Evolutionary conservation across 2,888 invertebrate genomes (phyloP).

Genomic region (Tinea trinotella): DNA sequence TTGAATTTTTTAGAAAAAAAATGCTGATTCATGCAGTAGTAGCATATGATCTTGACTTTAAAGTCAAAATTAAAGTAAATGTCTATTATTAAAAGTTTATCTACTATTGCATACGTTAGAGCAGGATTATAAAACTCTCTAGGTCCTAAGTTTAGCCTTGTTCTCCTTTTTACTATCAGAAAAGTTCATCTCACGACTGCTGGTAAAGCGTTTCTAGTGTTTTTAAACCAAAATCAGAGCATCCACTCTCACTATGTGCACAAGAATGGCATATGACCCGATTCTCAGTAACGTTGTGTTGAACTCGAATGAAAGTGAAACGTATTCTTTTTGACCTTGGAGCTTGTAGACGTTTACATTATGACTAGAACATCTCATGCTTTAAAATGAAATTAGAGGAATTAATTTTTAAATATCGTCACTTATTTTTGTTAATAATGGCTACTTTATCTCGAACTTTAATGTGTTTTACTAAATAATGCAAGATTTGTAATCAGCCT

Average conservation of each 20-base stretch:
- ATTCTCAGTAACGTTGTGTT: conserved; percentile 3
- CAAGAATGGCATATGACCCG: background rate
- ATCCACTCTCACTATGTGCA: conserved; percentile 4
- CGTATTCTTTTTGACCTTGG: background rate
- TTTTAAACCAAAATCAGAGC: background rate
- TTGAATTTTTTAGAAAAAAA: background rate
- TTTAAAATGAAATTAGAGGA: no score
- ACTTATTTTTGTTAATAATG: no score
- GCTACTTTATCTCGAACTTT: no score
- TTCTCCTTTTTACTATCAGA: conserved; percentile 3
- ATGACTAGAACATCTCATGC: no score
- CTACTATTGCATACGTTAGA: background rate
- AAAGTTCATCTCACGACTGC: conserved; percentile 5
- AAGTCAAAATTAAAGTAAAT: no score
- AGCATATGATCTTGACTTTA: no score
- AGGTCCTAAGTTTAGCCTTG: background rate
- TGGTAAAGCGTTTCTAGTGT: background rate
- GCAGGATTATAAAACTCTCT: background rate
- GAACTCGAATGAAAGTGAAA: conserved; percentile 14
- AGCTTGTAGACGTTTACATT: background rate
- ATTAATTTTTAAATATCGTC: no score
- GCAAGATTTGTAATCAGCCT: no score
- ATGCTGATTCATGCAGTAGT: background rate
- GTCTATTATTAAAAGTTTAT: background rate
- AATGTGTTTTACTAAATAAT: no score